Conservation (phyloP, 1,140 invertebrate genomes). For the Grapholita molesta region DNA sequence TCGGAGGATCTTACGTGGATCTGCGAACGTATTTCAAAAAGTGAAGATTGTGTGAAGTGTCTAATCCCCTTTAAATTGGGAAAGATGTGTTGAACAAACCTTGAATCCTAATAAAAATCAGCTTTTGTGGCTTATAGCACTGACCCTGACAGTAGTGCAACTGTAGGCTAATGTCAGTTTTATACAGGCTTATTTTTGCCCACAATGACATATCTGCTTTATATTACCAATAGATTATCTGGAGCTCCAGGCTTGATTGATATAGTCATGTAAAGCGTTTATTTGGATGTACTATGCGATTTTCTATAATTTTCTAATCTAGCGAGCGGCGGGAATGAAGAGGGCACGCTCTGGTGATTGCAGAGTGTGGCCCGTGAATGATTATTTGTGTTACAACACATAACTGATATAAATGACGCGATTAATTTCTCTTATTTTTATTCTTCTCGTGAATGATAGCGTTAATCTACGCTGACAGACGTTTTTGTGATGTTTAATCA, state of each 20-base stretch:
- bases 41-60: too few species aligned
- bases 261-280: conserved; percentile 5
- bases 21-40: too few species aligned
- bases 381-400: background rate
- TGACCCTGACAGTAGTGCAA: too few species aligned
- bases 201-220: background rate
- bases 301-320: conserved; percentile 17
- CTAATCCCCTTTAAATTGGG: too few species aligned
- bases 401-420: background rate
- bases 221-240: background rate
- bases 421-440: conserved; percentile 12
- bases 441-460: conserved; percentile 2
- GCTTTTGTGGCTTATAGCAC: too few species aligned
- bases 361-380: background rate
- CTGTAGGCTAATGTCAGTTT: too few species aligned
- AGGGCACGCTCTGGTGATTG: conserved; percentile 49
- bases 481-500: background rate
- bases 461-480: background rate
- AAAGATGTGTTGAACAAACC: too few species aligned
- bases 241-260: background rate
- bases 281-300: background rate
- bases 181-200: too few species aligned
- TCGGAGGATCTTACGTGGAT: too few species aligned
- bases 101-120: too few species aligned
- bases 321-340: conserved; percentile 41